phyloP scores from a whole-genome alignment of 1,140 invertebrate species.

The Leptinotarsa undecemlineata region DNA sequence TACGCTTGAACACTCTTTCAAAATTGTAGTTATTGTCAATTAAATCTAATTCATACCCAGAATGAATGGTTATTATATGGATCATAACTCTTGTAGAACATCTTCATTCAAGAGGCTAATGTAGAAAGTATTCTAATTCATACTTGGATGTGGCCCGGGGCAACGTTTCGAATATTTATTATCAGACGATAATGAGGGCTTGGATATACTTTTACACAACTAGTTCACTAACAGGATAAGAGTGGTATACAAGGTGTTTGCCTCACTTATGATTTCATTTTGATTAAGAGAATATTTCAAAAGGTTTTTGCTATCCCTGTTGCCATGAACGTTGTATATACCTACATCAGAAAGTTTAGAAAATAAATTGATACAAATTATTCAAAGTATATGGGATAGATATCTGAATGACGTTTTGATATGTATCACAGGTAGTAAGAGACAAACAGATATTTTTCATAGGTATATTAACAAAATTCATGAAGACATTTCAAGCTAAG shows the following conservation, averaged over 20 bases:
- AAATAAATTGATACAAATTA: no score
- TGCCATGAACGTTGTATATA: no score
- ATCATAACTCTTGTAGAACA: conserved; percentile 5
- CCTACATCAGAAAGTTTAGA: no score
- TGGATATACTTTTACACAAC: background rate
- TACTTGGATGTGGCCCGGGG: background rate
- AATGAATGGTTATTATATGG: conserved; percentile 8
- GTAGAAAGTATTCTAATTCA: conserved; percentile 8
- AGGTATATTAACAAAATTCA: no score
- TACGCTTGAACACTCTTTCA: background rate
- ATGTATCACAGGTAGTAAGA: no score
- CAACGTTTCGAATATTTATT: conserved; percentile 3
- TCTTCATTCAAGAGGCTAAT: conserved; percentile 6
- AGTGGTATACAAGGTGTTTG: background rate
- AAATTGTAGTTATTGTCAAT: conserved; percentile 4
- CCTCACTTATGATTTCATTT: no score
- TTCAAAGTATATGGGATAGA: no score
- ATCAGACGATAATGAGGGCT: conserved; percentile 1
- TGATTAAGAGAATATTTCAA: no score
- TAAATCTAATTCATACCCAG: conserved; percentile 3
- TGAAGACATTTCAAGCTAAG: no score
- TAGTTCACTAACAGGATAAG: conserved; percentile 4
- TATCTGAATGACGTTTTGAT: no score
- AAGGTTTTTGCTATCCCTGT: no score
- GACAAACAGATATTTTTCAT: no score